Evolutionary conservation across 2,797 vertebrate species (phyloP), one percentile per base, ranked within the genome.

Genomic region (Sciurus vulgaris): DNA sequence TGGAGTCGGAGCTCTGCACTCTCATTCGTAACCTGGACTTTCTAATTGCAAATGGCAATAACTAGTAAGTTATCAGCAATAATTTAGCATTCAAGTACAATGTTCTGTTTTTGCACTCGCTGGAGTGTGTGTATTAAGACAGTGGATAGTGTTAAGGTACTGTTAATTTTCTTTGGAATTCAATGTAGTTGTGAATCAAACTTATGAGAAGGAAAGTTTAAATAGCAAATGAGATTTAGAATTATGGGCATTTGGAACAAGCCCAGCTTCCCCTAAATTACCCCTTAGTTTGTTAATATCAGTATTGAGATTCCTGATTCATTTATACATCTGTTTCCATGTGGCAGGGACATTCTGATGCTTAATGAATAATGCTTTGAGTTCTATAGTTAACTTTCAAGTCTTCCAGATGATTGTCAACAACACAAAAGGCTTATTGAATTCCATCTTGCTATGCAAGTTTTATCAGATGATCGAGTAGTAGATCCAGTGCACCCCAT

Each of bases 21-120:
- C 97, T 97, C 83, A 97, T 96, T 97, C 73, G 89, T 98, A 97
- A 97, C 97, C 97, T 97, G 96, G 96, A 97, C 96, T 97, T 97
- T 97, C 88, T 93, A 97, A 97, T 96, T 98, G 97, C 98, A 98
- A 98, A 98, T 94, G 98, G 98, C 98, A 98, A 99, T 99, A 99
- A 98, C 93, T 93, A 98, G 94, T 94, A 94, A 98, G 93, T 98
- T 97, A 98, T 98, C 98, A 99, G 98, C 98, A 99, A 98, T 98
- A 98, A 96, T 85, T 81, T 87, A 98, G 96, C 95, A 97, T 98
- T 97, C 96, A 89, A 97, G 94, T 95, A 97, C 78, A 86, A 84
- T 83, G 88, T 96, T 98, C 84, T 97, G 97, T 97, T 98, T 94
- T 67, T 96, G 97, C 97, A 98, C 94, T 1, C 2, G 87, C 56